These are phyloP conservation scores for Pseudomyrmex cubaensis DNA, from an alignment of 1,140 invertebrate genomes.

Conservation along the genomic window DNA sequence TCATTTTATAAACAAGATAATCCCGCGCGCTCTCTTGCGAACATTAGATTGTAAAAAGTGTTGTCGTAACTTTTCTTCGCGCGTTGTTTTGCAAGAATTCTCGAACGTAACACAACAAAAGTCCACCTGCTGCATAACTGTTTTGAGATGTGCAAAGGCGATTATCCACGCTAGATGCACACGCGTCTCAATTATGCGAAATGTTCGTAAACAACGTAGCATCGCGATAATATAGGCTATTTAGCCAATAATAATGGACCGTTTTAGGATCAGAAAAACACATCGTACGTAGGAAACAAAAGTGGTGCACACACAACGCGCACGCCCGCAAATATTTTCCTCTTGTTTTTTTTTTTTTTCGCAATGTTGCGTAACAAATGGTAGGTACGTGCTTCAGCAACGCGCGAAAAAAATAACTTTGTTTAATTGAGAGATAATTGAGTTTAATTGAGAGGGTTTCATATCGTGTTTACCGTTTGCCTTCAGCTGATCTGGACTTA, in stretches of 20 bases:
- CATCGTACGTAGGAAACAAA: slow-evolving; percentile 11
- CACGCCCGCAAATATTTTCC: slow-evolving; percentile 17
- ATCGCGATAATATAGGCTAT: slow-evolving; percentile 11
- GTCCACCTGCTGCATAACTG: slow-evolving; percentile 31
- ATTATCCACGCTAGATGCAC: slow-evolving; percentile 46
- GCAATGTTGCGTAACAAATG: slow-evolving; percentile 1
- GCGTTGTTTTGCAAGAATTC: slow-evolving; percentile 28
- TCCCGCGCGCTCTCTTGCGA: not conserved
- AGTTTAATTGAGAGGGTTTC: too few relatives aligned
- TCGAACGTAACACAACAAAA: slow-evolving; percentile 8
- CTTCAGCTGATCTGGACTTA: too few relatives aligned
- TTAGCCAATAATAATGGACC: slow-evolving; percentile 19
- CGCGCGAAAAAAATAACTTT: slow-evolving; percentile 11
- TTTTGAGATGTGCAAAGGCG: slow-evolving; percentile 21
- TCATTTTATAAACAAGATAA: not conserved
- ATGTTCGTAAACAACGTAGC: slow-evolving; percentile 46
- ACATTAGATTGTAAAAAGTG: too few relatives aligned
- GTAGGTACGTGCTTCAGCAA: slow-evolving; percentile 1
- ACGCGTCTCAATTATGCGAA: slow-evolving; percentile 31
- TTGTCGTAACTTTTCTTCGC: slow-evolving; percentile 14
- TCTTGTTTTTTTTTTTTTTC: slow-evolving; percentile 7
- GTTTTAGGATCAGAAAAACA: slow-evolving; percentile 24
- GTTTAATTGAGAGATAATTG: not conserved
- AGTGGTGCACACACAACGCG: not conserved
- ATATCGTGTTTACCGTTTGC: too few relatives aligned